Base-by-base conservation (phyloP, 2,113 vertebrate genomes). In the Budorcas taxicolor region DNA sequence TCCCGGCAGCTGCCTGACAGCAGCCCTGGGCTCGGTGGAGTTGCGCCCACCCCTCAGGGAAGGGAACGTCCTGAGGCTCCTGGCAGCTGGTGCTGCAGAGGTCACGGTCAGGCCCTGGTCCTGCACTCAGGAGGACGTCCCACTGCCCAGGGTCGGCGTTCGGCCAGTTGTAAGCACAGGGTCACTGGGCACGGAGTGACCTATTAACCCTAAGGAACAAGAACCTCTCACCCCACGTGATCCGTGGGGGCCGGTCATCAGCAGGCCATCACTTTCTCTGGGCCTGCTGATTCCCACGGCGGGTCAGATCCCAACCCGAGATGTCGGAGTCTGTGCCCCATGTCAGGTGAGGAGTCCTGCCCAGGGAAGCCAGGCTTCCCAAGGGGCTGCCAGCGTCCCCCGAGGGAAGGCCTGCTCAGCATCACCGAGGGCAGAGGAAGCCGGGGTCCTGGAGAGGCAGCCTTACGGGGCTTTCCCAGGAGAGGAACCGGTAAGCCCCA, bases 351-450 rank as follows among this genome's bases (percentile, higher is more conserved):
- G n/a, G 50, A 88, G 87, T 12, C 47, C 47, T 31, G 53, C 64
- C 92, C 53, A 85, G 87, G 80, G 94, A 89, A 82, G 47, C 60
- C 71, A 64, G 47, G 52, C 47, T 62, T 95, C 53, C 67, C 82
- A n/a, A 71, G 74, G 64, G 13, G 40, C 76, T 87, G 84, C 80
- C 90, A 96, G 81, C 45, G 57, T 52, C 43, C 53, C 58, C 19
- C 2, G 52, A 91, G 71, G 84, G 78, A 86, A 87, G 33, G 14
- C 57, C 52, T 83, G n/a, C 71, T 52, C 25, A 71, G 76, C 11
- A 19, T 85, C 94, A 81, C 71, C 74, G 50, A 96, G 87, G 90
- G 62, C 90, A 92, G 91, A 94, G 57, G 78, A 27, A 86, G 40
- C 80, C 64, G 13, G 52, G 29, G 80, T 80, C 92, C 78, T 33